phyloP scores from a whole-genome alignment of 35 echinoderm and acorn worm genomes.

The Holothuria glaberrima region DNA sequence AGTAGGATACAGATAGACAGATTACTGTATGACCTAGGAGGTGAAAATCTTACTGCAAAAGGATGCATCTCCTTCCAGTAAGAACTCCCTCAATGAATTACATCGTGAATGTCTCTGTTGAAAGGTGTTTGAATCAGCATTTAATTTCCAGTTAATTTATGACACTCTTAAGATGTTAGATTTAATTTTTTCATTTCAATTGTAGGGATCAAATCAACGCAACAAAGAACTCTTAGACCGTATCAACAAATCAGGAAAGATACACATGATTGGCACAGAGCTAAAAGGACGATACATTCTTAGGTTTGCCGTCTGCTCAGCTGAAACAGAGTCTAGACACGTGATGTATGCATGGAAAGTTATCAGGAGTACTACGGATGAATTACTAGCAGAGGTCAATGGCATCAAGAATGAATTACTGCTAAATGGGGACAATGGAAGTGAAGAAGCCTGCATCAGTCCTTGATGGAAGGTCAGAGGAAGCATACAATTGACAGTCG shows the following conservation, averaged over 20 bases:
- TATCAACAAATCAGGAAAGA: constrained; percentile 81
- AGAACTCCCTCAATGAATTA: no score
- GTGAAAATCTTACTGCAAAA: no score
- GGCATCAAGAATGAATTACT: constrained; percentile 9
- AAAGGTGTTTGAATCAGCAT: no score
- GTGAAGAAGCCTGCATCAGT: constrained; percentile 29
- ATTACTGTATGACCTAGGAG: no score
- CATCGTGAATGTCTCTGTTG: no score
- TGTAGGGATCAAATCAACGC: constrained; percentile 72
- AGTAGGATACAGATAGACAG: no score
- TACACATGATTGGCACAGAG: constrained; percentile 78
- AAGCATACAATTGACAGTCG: no score
- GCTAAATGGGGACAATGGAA: constrained; percentile 36
- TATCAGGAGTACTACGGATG: constrained; percentile 54
- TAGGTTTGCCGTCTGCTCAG: constrained; percentile 76
- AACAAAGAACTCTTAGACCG: constrained; percentile 73
- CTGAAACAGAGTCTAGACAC: constrained; percentile 71
- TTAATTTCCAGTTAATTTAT: no score
- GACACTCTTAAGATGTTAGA: no score
- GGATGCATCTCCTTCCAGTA: no score
- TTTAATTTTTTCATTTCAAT: not conserved
- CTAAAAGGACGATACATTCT: constrained; percentile 77
- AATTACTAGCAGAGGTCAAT: constrained; percentile 27
- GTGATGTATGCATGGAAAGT: constrained; percentile 82
- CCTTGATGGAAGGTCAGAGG: not conserved